Evolutionary conservation across 2,797 vertebrate genomes (phyloP), one percentile per base, ranked within the genome.

Genomic region (Zenarchopterus dispar): DNA sequence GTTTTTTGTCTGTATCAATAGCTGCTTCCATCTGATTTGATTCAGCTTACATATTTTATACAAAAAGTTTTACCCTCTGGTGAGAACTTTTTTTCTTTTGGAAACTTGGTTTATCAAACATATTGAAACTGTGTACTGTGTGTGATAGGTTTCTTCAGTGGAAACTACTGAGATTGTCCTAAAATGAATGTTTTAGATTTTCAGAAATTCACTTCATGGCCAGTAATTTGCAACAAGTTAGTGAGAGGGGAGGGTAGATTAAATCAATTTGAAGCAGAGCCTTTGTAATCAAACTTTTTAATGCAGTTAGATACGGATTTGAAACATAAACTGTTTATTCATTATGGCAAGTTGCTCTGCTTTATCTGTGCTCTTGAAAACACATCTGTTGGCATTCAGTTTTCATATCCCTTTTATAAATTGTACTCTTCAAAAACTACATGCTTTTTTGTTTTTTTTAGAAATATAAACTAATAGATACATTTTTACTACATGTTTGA

Each of bases 401-500:
- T 65, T 24, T 78, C 21, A 63, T 45, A 41, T 75, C 28, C 19
- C 73, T 51, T 18, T 63, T 85, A 70, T n/a, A 73, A 65, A 31
- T 59, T 73, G 66, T 65, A 68, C 39, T 48, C 45, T 81, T 84
- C 77, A 36, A 70, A 80, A 85, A 77, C 71, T 49, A 58, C 72
- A 69, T 43, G 28, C 6, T 16, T 22, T 81, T 81, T 84, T n/a
- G n/a, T 78, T 71, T 65, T 80, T 80, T 84, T 83, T 84, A 85
- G 76, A 77, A 86, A 75, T 73, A 67, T 84, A 74, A 93, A 67
- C 74, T 92, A 89, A 93, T 92, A 6, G 80, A 81, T 87, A 50
- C 39, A 93, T 90, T 94, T 94, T 88, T 93, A 89, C 93, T 92
- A 93, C 83, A 91, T 90, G 79, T 88, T 88, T 86, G 64, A 93